A percentile compares a stretch with the other conserved stretches of the same genome.
Evolutionary conservation across 1,140 invertebrate genomes (phyloP).

Genomic region (Drosophila equinoxialis): DNA sequence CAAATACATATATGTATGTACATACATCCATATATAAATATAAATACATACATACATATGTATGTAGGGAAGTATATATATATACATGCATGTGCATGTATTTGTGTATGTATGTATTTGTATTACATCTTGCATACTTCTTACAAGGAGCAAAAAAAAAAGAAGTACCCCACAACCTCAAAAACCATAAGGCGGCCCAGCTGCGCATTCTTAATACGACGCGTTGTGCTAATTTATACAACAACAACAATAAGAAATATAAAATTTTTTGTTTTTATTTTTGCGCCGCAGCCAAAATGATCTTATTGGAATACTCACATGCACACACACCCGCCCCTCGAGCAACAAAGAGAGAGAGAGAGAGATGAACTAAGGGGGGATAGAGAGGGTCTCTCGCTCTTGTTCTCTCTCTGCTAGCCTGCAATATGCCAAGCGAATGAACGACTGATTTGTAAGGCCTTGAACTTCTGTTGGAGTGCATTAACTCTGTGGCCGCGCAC

Average conservation of each 20-base stretch:
- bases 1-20: not conserved
- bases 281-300: slow-evolving; percentile 56
- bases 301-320: slow-evolving; percentile 63
- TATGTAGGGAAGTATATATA: not conserved
- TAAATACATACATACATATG: not conserved
- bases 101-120: not conserved
- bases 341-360: not conserved
- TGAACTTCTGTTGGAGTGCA: slow-evolving; percentile 81
- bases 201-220: slow-evolving; percentile 59
- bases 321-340: slow-evolving; percentile 11
- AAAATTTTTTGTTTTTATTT: slow-evolving; percentile 61
- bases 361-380: slow-evolving; percentile 45
- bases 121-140: slow-evolving; percentile 41
- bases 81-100: not conserved
- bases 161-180: slow-evolving; percentile 45
- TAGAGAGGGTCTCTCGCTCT: slow-evolving; percentile 33
- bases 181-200: slow-evolving; percentile 34
- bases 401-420: not conserved
- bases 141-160: slow-evolving; percentile 36
- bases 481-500: slow-evolving; percentile 69
- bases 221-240: slow-evolving; percentile 63
- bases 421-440: slow-evolving; percentile 46
- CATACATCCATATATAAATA: too few relatives aligned
- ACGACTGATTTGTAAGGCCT: slow-evolving; percentile 82
- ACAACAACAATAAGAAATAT: slow-evolving; percentile 54